Percentiles rank a stretch among this genome's conserved stretches.
Evolutionary conservation across 2,797 vertebrate genomes (phyloP).

Genomic region (Pitangus sulphuratus): DNA sequence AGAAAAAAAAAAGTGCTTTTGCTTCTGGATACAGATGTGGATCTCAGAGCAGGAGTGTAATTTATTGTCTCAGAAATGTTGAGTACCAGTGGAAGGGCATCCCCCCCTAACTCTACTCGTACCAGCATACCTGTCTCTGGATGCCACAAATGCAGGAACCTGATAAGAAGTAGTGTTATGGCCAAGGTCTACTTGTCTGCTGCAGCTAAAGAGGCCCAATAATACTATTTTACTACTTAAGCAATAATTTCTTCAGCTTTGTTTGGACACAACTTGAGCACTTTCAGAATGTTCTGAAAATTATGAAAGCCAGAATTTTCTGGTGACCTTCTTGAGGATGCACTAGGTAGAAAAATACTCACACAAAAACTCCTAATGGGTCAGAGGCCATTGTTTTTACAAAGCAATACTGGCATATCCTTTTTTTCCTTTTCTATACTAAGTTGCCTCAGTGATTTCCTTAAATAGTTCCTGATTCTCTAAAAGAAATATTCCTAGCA

Average conservation of each 20-base stretch:
- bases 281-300: background rate
- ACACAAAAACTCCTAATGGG: background rate
- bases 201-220: background rate
- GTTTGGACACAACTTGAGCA: background rate
- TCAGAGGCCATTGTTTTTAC: background rate
- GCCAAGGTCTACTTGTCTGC: background rate
- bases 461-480: background rate
- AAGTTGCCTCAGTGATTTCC: background rate
- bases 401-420: background rate
- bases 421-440: background rate
- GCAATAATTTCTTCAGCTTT: background rate
- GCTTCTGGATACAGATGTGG: background rate
- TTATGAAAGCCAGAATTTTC: background rate
- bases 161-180: background rate
- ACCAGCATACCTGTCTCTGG: background rate
- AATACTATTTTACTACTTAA: background rate
- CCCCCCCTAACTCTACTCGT: rapidly evolving
- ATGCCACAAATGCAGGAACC: rapidly evolving
- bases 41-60: background rate
- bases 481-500: background rate
- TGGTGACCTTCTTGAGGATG: background rate
- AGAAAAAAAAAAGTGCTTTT: background rate
- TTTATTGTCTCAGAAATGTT: background rate
- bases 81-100: background rate
- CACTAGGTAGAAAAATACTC: background rate